A percentile compares a stretch with the other conserved stretches of the same genome.
Conservation (phyloP, 1,140 invertebrate genomes). For the Mamestra configurata region DNA sequence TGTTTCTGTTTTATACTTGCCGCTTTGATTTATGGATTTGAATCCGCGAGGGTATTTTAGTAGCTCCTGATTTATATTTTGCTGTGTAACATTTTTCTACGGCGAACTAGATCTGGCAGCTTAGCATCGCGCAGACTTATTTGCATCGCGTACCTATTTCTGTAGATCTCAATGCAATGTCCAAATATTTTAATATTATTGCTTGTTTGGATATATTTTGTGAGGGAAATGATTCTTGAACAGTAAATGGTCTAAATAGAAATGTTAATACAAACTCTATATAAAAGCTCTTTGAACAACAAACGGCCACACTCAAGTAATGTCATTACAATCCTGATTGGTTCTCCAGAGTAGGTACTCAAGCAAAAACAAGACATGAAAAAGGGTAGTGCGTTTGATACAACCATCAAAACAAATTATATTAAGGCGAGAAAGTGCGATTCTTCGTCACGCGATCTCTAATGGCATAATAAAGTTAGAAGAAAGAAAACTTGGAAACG, state of each 20-base stretch:
- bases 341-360: conserved; percentile 31
- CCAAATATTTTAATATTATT: too few relatives aligned
- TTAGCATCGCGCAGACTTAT: too few relatives aligned
- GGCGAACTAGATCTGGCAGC: not conserved
- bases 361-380: conserved; percentile 47
- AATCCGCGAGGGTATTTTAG: not conserved
- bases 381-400: conserved; percentile 60
- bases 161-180: too few relatives aligned
- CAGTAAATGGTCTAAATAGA: too few relatives aligned
- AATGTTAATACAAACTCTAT: too few relatives aligned
- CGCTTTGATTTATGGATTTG: conserved; percentile 14
- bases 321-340: conserved; percentile 11
- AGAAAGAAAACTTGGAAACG: conserved; percentile 83
- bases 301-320: not conserved
- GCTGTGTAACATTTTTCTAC: not conserved
- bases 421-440: conserved; percentile 75
- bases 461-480: conserved; percentile 85
- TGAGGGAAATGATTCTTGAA: too few relatives aligned
- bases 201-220: too few relatives aligned
- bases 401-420: conserved; percentile 79
- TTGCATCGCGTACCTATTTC: not conserved
- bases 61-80: not conserved
- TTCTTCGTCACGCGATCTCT: conserved; percentile 83
- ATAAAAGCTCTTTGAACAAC: not conserved
- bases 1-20: conserved; percentile 9